phyloP scores from a whole-genome alignment of 2,888 invertebrate species.

The Lottia scabra region DNA sequence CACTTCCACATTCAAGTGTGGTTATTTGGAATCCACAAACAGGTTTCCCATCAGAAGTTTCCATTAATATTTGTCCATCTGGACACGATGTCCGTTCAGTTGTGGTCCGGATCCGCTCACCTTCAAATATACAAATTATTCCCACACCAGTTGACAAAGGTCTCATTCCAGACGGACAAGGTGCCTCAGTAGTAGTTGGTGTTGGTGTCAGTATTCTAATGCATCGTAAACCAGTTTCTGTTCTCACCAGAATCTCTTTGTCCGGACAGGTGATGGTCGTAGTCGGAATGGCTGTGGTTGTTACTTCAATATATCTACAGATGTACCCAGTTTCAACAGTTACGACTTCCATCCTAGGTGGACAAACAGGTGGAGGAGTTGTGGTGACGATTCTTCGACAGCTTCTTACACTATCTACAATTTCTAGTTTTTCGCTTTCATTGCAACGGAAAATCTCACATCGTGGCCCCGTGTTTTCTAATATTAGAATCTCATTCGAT shows the following conservation, averaged over 20 bases:
- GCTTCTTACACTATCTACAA: neutral
- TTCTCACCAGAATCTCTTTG: neutral
- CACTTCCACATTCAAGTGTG: conserved; percentile 7
- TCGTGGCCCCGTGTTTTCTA: neutral
- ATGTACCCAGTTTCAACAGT: neutral
- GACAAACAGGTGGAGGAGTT: conserved; percentile 6
- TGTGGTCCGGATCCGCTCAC: neutral
- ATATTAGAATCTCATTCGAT: neutral
- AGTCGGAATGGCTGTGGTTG: conserved; percentile 10
- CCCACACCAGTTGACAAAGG: conserved; percentile 30
- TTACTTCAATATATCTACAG: neutral
- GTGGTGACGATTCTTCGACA: conserved; percentile 1
- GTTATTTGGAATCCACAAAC: neutral
- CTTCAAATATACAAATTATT: conserved; percentile 5
- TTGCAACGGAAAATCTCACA: conserved; percentile 10
- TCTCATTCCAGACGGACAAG: conserved; percentile 34
- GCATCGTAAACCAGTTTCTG: neutral
- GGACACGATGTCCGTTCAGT: conserved; percentile 14
- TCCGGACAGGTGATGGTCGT: conserved; percentile 10
- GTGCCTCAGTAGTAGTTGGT: conserved; percentile 20
- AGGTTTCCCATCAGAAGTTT: conserved; percentile 5
- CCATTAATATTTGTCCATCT: conserved; percentile 8
- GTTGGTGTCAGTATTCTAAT: neutral
- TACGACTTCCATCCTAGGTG: neutral
- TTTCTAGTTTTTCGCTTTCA: neutral